Evolutionary conservation across 2,113 vertebrate species (phyloP).

Genomic region (Mastomys natalensis): DNA sequence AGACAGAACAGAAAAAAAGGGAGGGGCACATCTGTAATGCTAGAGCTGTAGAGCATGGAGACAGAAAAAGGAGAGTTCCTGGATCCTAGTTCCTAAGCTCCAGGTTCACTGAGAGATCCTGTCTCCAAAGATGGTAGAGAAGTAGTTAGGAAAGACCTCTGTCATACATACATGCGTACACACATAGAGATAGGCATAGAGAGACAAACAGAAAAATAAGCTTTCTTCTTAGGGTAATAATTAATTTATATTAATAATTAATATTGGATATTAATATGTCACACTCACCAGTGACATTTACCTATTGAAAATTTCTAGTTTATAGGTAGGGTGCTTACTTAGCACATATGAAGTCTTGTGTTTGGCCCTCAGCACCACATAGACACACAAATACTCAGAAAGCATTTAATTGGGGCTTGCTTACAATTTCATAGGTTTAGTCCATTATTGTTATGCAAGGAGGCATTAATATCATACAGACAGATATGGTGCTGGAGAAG

Average conservation of each 20-base stretch:
- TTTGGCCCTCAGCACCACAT: background rate
- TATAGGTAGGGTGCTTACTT: background rate
- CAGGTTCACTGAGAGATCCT: background rate
- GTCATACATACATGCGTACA: background rate
- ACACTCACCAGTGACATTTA: background rate
- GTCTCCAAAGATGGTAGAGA: background rate
- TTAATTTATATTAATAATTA: background rate
- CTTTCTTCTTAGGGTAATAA: background rate
- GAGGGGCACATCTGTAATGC: background rate
- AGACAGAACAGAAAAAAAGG: background rate
- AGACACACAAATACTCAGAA: background rate
- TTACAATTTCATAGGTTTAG: background rate
- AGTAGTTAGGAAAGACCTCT: background rate
- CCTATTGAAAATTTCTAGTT: background rate
- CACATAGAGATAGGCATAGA: background rate
- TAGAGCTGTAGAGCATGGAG: background rate
- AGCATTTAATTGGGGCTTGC: background rate
- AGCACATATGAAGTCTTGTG: too few relatives aligned
- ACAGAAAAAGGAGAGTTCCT: background rate
- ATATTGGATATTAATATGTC: constrained; percentile 13
- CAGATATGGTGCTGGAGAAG: background rate
- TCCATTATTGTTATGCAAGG: background rate
- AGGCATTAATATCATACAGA: background rate
- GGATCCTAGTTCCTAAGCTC: background rate
- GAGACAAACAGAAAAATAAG: background rate